Base-by-base conservation (phyloP, 1,140 invertebrate species). In the Tetramorium alpestre region DNA sequence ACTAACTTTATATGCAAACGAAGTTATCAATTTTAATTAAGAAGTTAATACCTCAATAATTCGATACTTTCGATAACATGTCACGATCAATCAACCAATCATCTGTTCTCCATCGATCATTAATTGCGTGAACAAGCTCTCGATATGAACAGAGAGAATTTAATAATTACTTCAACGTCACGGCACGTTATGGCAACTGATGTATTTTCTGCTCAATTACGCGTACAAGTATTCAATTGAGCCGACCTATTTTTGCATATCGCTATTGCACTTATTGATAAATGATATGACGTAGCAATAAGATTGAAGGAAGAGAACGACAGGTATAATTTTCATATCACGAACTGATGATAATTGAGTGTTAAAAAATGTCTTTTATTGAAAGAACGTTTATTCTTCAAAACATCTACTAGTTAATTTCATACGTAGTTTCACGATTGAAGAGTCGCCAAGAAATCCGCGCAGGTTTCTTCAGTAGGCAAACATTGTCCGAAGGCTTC, bases 401-500 rank as follows among this genome's bases (percentile, higher is more conserved):
- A 44, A 16, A 76, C 0, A 51, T 41, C 6, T 38, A 8, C 13
- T 49, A 44, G 8, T 1, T 22, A 13, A 44, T 13, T 11, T 10
- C 8, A 0, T 47, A 10, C 11, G 1, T 38, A 28, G 65, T 41
- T 80, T 60, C 13, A 73, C 87, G 51, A 78, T 85, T 95, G 94
- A 51, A 97, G 93, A 13, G 96, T 97, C 28, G 96, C 96, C 22
- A 98, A 94, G 92, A 98, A 98, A 0, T 96, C 96, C 7, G 96
- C 92, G 1, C 96, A 96, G 7, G 97, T 97, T 87, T 96, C 96
- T 62, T 96, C 96, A 0, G 97, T 96, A 0, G 98, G 98, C 44
- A 99, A 94, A 94, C 98, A 99, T 88, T 98, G 97, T 0, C 98
- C 98, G 93, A 99, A 98, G 2, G 98, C 98, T 96, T 99, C 98